Evolutionary conservation across 1,140 invertebrate species (phyloP), one percentile per base, ranked within the genome.

Genomic region (Pseudachorutes palmiensis): DNA sequence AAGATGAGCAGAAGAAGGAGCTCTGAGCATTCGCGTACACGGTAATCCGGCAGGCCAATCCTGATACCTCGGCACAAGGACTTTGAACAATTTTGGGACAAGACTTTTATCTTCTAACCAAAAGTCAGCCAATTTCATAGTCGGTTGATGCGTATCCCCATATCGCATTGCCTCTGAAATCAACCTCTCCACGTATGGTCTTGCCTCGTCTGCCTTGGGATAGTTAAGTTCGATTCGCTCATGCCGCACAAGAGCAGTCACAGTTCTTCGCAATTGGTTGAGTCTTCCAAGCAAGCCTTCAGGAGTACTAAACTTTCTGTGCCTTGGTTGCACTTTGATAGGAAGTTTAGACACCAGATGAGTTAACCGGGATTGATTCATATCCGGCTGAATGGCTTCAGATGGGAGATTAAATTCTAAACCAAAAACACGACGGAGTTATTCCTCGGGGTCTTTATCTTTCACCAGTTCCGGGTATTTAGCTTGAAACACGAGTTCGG

Each of bases 81-180:
- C 92, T 84, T 96, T 94, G 74, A 97, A 97, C 45, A 96, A 78
- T 81, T 96, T 96, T 74, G 94, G 91, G 2, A 96, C 81, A 16
- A 93, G 78, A 77, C 93, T 88, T 75, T 95, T 95, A 72, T 96
- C 92, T 62, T 86, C 72, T 45, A 97, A 78, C 90, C 91, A 97
- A 78, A 84, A 95, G 76, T 91, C 85, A 24, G 92, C 92, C 76
- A 88, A 80, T 73, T 94, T 89, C 92, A 97, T 95, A 9, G 90
- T 95, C 64, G 85, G 82, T 76, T 83, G 84, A 74, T 95, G 86
- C 33, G 82, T 82, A 76, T 93, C 90, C 14, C 94, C 93, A 85
- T 94, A 80, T 14, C 86, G 82, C 36, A 94, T 86, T 22, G 92
- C 92, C 79, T 94, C 88, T 2, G 87, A 88, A 76, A 97, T 94